A percentile compares a stretch with the other conserved stretches of the same genome.
phyloP scores from a whole-genome alignment of 2,113 vertebrate species.

The Chroicocephalus ridibundus region DNA sequence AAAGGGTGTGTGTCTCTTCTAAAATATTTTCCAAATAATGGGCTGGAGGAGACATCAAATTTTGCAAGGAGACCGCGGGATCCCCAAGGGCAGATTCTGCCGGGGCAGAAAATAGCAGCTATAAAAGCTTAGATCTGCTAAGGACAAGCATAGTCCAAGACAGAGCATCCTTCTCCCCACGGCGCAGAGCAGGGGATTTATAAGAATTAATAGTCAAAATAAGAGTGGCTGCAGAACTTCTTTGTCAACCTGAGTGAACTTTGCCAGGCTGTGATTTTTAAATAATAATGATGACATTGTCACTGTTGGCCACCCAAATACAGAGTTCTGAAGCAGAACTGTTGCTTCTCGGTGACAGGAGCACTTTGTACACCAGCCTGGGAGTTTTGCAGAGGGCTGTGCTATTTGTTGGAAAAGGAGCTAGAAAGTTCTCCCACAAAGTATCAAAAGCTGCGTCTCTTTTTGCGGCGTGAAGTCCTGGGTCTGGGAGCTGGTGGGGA shows the following conservation, averaged over 20 bases:
- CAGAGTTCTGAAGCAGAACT: background rate
- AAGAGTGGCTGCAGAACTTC: background rate
- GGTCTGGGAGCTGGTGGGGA: background rate
- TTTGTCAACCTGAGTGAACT: background rate
- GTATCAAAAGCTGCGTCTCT: background rate
- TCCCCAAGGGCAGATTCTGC: background rate
- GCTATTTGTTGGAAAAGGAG: background rate
- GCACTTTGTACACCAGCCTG: background rate
- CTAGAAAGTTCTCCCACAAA: background rate
- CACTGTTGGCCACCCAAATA: background rate
- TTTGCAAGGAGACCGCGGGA: background rate
- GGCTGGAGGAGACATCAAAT: background rate
- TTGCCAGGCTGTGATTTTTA: background rate
- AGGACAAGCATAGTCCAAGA: background rate
- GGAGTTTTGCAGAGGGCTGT: background rate
- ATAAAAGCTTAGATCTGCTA: background rate
- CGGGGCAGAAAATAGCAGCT: background rate
- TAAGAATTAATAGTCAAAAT: background rate
- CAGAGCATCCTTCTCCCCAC: background rate
- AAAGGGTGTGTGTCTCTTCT: background rate
- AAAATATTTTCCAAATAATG: background rate
- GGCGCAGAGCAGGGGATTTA: background rate
- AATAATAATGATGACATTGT: too few relatives aligned
- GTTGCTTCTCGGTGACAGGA: background rate
- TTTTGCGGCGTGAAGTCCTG: background rate